Evolutionary conservation across 2,797 vertebrate species (phyloP), one percentile per base, ranked within the genome.

Genomic region (Eospalax fontanierii): DNA sequence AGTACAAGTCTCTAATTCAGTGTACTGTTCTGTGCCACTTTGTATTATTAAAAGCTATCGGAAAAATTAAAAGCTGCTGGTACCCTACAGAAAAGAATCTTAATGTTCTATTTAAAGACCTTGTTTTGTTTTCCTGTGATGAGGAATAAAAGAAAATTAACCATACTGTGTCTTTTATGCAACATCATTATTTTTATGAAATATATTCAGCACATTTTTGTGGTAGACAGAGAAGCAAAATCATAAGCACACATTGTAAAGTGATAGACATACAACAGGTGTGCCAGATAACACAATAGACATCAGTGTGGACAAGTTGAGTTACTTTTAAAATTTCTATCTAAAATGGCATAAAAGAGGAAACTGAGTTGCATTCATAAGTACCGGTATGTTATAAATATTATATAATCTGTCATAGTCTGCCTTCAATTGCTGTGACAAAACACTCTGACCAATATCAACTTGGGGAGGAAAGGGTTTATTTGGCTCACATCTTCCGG

Each of bases 61-160:
- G 95, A 98, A 96, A 98, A 97, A 96, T 57, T n/a, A n/a, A n/a
- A n/a, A n/a, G 73, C 7, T 0, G 33, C 96, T 93, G 83, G 85
- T 95, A 84, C 84, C 96, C 91, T 89, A 89, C 96, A 91, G 84
- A 97, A 97, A 98, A 86, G 89, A 94, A 97, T 96, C 95, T 98
- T 97, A 96, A 95, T 91, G 96, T 92, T 97, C 97, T 98, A 97
- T 97, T 98, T 98, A 98, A 98, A 98, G 97, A 96, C 93, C 87
- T 94, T 95, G 65, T 76, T 92, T 68, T 84, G 78, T 97, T 98
- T 98, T 97, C 87, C 93, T 65, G 85, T 90, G 92, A 96, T 85
- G 91, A 96, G 61, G 38, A 98, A 97, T 96, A 84, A 94, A 95
- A 95, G 71, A 95, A 94, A 91, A 70, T 93, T 96, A 89, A 93